These are phyloP conservation scores for Pantala flavescens DNA, from an alignment of 1,140 invertebrate species.

Conservation along the genomic window DNA sequence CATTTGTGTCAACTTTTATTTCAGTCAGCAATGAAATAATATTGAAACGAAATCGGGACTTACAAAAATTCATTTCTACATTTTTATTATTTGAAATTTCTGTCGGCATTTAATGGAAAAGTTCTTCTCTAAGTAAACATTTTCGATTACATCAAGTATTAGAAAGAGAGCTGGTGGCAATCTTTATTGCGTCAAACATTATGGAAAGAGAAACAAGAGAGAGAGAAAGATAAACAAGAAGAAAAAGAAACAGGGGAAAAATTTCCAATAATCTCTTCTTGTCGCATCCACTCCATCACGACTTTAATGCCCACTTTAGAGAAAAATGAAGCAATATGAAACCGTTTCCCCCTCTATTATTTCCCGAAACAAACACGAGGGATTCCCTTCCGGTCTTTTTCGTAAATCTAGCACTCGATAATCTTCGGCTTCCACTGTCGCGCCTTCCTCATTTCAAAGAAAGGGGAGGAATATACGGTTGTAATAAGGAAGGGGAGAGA, in stretches of 20 bases:
- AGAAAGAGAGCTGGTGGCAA: no score
- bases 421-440: not conserved
- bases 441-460: not conserved
- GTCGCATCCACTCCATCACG: not conserved
- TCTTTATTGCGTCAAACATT: not conserved
- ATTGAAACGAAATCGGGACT: no score
- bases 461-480: not conserved
- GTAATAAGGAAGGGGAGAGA: not conserved
- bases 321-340: not conserved
- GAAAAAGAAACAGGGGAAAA: not conserved
- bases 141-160: no score
- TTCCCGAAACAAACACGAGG: not conserved
- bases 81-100: no score
- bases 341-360: not conserved
- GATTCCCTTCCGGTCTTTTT: not conserved
- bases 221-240: not conserved
- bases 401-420: not conserved
- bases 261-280: not conserved
- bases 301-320: not conserved
- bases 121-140: no score
- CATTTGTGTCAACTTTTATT: no score
- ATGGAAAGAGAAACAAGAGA: not conserved
- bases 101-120: no score
- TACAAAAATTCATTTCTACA: no score
- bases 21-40: no score